Percentiles rank a stretch among this genome's conserved stretches.
These are phyloP conservation scores for Coelopa pilipes DNA, from an alignment of 2,888 invertebrate genomes.

Conservation along the genomic window DNA sequence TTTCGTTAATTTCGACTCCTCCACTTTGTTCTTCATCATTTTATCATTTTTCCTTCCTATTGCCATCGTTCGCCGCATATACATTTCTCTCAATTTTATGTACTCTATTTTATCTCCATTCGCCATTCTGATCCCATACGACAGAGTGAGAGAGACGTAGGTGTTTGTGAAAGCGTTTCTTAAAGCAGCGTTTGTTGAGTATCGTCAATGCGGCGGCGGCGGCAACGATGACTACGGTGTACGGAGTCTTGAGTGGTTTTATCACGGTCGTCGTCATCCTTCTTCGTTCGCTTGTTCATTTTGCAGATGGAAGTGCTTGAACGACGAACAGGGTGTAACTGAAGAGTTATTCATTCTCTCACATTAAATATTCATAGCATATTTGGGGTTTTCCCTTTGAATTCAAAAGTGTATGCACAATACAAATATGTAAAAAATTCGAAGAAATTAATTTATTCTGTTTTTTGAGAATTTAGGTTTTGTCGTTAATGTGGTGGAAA, in stretches of 20 bases:
- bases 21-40: not conserved
- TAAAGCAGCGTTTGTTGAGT: constrained; percentile 2
- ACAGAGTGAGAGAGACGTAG: constrained; percentile 9
- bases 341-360: too few species aligned
- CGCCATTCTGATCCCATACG: constrained; percentile 14
- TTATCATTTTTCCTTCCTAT: constrained; percentile 6
- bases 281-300: constrained; percentile 8
- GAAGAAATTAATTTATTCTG: too few species aligned
- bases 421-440: too few species aligned
- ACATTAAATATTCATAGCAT: too few species aligned
- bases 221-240: not conserved
- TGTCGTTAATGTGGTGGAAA: too few species aligned
- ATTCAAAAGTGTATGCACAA: too few species aligned
- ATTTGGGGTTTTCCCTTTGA: too few species aligned
- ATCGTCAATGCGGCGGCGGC: not conserved
- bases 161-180: constrained; percentile 23
- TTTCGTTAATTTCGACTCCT: constrained; percentile 6
- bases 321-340: constrained; percentile 2
- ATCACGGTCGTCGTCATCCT: constrained; percentile 16
- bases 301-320: constrained; percentile 7
- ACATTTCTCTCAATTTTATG: constrained; percentile 2
- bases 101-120: not conserved
- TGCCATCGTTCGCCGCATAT: not conserved
- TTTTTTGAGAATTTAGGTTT: too few species aligned
- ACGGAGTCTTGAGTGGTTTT: constrained; percentile 13